These are phyloP conservation scores for Phylloscopus trochilus DNA, from an alignment of 2,113 vertebrate genomes.

Conservation along the genomic window DNA sequence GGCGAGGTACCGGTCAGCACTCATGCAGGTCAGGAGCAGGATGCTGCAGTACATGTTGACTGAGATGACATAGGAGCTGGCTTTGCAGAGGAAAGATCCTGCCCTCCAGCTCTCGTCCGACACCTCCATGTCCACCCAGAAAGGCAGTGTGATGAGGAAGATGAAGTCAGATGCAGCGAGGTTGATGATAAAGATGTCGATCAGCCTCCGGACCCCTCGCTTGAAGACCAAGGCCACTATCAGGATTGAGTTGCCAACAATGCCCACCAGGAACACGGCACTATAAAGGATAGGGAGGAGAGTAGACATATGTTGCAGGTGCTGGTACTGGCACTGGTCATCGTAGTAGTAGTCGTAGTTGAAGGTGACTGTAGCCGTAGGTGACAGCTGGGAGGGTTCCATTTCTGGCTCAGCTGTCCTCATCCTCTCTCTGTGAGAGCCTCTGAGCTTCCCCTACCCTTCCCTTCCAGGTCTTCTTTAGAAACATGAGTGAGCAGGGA, in stretches of 20 bases:
- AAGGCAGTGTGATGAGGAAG: conserved; percentile 75
- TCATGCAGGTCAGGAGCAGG: conserved; percentile 77
- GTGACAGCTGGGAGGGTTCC: not conserved
- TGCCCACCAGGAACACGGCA: conserved; percentile 69
- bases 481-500: not conserved
- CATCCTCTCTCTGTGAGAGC: not conserved
- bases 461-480: not conserved
- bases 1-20: conserved; percentile 74
- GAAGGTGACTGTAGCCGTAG: not conserved
- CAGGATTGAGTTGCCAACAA: conserved; percentile 67
- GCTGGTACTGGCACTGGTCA: not conserved
- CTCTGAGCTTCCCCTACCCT: not conserved
- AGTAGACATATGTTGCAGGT: conserved; percentile 8
- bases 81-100: conserved; percentile 74
- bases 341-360: conserved; percentile 17
- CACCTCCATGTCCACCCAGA: conserved; percentile 75
- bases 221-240: conserved; percentile 64
- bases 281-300: conserved; percentile 68
- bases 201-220: conserved; percentile 58
- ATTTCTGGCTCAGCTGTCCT: conserved; percentile 11
- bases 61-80: conserved; percentile 75
- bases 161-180: conserved; percentile 76
- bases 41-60: conserved; percentile 80
- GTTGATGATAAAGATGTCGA: conserved; percentile 77
- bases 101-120: conserved; percentile 62